Conservation (phyloP, 2,113 vertebrate species). For the Amazona vittata region DNA sequence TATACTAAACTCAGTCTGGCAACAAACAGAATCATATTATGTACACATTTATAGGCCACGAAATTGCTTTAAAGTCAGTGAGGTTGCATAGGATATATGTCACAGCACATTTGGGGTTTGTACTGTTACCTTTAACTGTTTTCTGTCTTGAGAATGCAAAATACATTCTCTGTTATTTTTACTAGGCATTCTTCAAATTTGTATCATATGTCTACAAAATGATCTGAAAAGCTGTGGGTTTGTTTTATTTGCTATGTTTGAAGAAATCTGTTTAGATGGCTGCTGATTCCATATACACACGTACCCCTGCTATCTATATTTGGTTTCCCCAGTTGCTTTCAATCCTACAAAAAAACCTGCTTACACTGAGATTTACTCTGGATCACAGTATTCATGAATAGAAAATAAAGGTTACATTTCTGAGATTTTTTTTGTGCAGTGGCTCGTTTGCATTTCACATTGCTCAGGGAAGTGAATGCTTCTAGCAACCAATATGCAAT, state of each 20-base stretch:
- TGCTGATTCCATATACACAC: neutral
- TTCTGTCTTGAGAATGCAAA: neutral
- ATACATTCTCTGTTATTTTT: neutral
- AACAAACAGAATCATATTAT: neutral
- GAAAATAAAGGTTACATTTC: constrained; percentile 32
- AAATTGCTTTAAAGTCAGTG: neutral
- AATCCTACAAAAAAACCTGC: neutral
- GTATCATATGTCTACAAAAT: neutral
- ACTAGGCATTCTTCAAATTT: neutral
- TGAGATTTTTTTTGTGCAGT: neutral
- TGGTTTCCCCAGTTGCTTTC: constrained; percentile 27
- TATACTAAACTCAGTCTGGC: neutral
- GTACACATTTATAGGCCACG: neutral
- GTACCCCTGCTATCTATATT: neutral
- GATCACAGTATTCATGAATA: constrained; percentile 16
- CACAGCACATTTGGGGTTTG: neutral
- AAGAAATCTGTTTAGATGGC: constrained; percentile 8
- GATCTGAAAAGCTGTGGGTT: constrained; percentile 22
- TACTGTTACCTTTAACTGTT: neutral
- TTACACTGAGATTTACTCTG: constrained; percentile 36
- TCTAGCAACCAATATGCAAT: neutral
- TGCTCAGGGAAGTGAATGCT: neutral
- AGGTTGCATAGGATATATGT: neutral
- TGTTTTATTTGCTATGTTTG: constrained; percentile 35
- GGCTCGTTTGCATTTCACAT: neutral